Evolutionary conservation across 2,113 vertebrate genomes (phyloP).

Genomic region (Scolopax mira): DNA sequence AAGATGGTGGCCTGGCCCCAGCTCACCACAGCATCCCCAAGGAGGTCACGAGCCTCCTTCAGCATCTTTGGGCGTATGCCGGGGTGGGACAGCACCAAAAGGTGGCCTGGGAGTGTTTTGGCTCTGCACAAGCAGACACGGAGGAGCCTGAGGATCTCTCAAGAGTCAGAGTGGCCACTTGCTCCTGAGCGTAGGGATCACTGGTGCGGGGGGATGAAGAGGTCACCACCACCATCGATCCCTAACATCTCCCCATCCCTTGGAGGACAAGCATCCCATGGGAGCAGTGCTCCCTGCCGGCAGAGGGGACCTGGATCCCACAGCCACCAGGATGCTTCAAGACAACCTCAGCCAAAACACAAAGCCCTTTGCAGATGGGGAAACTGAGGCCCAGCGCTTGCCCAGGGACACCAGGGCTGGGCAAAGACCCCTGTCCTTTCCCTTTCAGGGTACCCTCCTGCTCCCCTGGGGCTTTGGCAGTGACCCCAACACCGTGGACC

Average conservation of each 20-base stretch:
- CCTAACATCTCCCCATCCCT: not conserved
- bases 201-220: not conserved
- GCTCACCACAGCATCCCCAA: not conserved
- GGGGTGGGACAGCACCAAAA: not conserved
- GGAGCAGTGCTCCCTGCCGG: not conserved
- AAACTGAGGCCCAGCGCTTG: not conserved
- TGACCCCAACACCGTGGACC: not conserved
- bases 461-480: not conserved
- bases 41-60: not conserved
- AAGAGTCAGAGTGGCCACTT: fast-evolving
- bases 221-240: not conserved
- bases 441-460: not conserved
- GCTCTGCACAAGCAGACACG: not conserved
- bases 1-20: too few relatives aligned
- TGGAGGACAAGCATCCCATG: fast-evolving
- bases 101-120: not conserved
- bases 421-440: not conserved
- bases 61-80: not conserved
- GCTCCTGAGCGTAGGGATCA: not conserved
- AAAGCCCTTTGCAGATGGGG: not conserved
- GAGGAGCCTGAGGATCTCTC: not conserved
- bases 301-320: not conserved
- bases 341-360: not conserved
- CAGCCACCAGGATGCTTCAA: not conserved
- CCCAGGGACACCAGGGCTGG: not conserved